phyloP scores from a whole-genome alignment of 1,140 invertebrate genomes.

The Berghia stephanieae region DNA sequence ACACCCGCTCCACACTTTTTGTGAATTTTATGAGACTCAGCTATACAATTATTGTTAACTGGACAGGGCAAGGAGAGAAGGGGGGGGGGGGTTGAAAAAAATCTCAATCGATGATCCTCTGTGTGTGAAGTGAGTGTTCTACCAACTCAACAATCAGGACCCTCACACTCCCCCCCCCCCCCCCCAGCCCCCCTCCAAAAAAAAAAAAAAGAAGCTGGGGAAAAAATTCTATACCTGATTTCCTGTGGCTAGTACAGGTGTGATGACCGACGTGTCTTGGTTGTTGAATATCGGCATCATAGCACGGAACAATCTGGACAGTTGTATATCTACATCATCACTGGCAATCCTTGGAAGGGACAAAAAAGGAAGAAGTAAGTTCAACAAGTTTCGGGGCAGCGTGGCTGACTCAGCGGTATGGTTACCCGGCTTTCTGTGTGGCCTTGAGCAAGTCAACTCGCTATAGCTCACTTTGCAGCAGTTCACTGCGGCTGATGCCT shows the following conservation, averaged over 20 bases:
- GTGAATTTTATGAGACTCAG: too few species aligned
- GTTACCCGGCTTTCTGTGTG: too few species aligned
- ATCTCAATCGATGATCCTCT: too few species aligned
- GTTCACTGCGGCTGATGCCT: too few species aligned
- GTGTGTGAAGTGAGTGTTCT: background rate
- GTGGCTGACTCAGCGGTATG: too few species aligned
- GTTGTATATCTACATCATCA: constrained; percentile 31
- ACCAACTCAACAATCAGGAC: background rate
- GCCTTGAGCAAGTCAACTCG: too few species aligned
- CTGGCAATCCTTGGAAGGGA: constrained; percentile 27
- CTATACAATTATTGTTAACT: too few species aligned
- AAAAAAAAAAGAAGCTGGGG: too few species aligned
- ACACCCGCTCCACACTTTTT: too few species aligned
- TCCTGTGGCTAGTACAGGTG: constrained; percentile 56
- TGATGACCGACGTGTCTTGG: constrained; percentile 54
- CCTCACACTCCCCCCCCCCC: background rate
- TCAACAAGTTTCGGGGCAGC: background rate
- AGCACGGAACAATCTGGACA: constrained; percentile 52
- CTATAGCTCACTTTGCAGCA: too few species aligned
- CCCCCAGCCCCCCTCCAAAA: background rate
- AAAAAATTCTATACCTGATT: constrained; percentile 57
- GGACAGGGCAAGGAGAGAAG: background rate
- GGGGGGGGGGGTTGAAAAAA: too few species aligned
- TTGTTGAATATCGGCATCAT: constrained; percentile 55
- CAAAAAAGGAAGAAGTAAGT: background rate